phyloP scores from a whole-genome alignment of 2,797 vertebrate genomes.

The Poecilia gillii region DNA sequence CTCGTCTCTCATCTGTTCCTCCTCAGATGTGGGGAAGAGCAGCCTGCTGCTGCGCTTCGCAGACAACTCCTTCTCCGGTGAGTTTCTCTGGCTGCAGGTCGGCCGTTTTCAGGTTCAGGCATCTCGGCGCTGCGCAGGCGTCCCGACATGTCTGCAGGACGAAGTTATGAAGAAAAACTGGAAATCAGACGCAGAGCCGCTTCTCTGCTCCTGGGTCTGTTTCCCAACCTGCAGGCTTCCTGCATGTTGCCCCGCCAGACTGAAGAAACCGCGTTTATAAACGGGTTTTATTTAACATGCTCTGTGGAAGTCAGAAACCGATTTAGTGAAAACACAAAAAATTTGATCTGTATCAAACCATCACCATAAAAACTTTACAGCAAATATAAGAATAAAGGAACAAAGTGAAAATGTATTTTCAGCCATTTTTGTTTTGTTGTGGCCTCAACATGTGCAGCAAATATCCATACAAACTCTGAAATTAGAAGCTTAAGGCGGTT shows the following conservation, averaged over 20 bases:
- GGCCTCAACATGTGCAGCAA: not conserved
- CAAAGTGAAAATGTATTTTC: not conserved
- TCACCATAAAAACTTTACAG: not conserved
- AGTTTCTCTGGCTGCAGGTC: constrained; percentile 41
- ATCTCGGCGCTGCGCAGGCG: constrained; percentile 4
- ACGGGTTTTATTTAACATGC: too few species aligned
- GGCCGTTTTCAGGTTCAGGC: constrained; percentile 1
- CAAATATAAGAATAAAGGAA: not conserved
- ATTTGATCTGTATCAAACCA: not conserved
- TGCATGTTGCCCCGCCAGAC: not conserved
- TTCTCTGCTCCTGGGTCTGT: not conserved
- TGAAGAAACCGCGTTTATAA: too few species aligned
- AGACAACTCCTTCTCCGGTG: constrained; percentile 88
- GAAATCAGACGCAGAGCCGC: not conserved
- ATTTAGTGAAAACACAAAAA: not conserved
- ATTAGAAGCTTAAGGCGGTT: not conserved
- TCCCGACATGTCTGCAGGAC: constrained; percentile 5
- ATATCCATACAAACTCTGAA: not conserved
- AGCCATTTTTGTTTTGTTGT: not conserved
- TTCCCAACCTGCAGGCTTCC: not conserved
- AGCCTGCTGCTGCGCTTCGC: constrained; percentile 87
- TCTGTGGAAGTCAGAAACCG: not conserved
- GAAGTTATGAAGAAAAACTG: not conserved
- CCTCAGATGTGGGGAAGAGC: constrained; percentile 87
- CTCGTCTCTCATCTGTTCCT: constrained; percentile 26